Base-by-base conservation (phyloP, 2,888 invertebrate species). In the Smittia sp. region DNA sequence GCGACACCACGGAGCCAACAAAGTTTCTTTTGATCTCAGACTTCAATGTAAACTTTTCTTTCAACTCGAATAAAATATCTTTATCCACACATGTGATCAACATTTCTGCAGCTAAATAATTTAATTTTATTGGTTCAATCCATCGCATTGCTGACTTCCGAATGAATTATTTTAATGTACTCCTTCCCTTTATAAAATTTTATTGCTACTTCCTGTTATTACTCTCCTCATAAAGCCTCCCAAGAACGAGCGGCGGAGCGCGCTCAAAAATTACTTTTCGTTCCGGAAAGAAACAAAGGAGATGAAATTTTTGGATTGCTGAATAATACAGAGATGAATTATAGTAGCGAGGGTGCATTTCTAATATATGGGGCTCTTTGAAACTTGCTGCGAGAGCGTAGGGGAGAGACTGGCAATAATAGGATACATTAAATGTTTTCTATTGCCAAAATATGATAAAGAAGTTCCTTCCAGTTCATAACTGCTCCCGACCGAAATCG, bases 391-490 rank as follows among this genome's bases (percentile, higher is more conserved):
- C 25, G 22, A 41, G 41, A 11, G 22, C 6, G 22, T 11, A 67
- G 9, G 24, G 69, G 27, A 52, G n/a, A n/a, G 32, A 32, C 32
- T 32, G n/a, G 69, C 54, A 69, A 69, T 69, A 69, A 69, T 54
- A 62, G 72, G 52, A 72, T 72, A 72, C 72, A 72, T 72, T 72
- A 72, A 72, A 52, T 27, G 9, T 58, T 67, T 15, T 73, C 62
- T 73, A 73, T 65, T 65, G 73, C 73, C 22, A 65, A 73, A 73
- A 73, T 73, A 73, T 65, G 73, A 73, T 73, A 73, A 73, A 73
- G 18, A 72, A 72, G 62, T 58, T 69, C 46, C 32, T 68, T 32
- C 18, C 69, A 69, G 54, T 52, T 69, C 6, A 25, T 20, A 41
- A 39, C 4, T 69, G 25, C 3, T 58, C 24, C 22, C 4, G 9